A percentile compares a stretch with the other conserved stretches of the same genome.
These are phyloP conservation scores for Xestia rhomboidea DNA, from an alignment of 2,888 invertebrate genomes.

Conservation along the genomic window DNA sequence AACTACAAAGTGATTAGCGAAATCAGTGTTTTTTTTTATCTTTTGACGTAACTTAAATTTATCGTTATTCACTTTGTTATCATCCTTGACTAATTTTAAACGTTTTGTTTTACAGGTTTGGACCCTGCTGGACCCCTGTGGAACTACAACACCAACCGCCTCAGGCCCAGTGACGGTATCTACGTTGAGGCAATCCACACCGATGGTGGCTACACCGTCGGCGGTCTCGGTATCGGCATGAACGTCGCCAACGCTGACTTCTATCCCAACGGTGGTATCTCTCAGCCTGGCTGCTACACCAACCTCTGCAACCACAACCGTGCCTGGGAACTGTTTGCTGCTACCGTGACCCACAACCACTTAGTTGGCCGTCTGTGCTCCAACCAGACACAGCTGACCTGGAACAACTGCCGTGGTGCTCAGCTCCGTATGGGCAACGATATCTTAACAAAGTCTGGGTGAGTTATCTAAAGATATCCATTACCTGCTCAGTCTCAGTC, in stretches of 20 bases:
- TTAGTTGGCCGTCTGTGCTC: constrained; percentile 72
- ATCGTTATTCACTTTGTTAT: not conserved
- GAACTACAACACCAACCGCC: constrained; percentile 68
- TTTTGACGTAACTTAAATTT: not conserved
- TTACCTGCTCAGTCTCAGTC: not conserved
- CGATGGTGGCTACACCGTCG: constrained; percentile 67
- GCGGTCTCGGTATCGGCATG: constrained; percentile 83
- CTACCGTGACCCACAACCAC: constrained; percentile 74
- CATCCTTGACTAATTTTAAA: not conserved
- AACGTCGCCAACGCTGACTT: constrained; percentile 89
- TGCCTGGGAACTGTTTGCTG: constrained; percentile 76
- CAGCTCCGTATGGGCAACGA: constrained; percentile 74
- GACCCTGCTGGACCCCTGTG: constrained; percentile 71
- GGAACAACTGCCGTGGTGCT: constrained; percentile 75
- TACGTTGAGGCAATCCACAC: constrained; percentile 81
- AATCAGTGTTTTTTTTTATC: constrained; percentile 1
- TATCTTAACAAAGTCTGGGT: constrained; percentile 76
- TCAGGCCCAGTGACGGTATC: constrained; percentile 75
- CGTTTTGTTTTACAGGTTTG: constrained; percentile 15
- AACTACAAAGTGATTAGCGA: not conserved
- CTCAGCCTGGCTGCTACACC: constrained; percentile 77
- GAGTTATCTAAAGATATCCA: constrained; percentile 43
- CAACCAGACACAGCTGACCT: constrained; percentile 65
- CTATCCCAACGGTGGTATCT: constrained; percentile 89
- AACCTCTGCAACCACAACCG: constrained; percentile 77